phyloP scores from a whole-genome alignment of 2,113 vertebrate genomes.

The Perognathus longimembris region DNA sequence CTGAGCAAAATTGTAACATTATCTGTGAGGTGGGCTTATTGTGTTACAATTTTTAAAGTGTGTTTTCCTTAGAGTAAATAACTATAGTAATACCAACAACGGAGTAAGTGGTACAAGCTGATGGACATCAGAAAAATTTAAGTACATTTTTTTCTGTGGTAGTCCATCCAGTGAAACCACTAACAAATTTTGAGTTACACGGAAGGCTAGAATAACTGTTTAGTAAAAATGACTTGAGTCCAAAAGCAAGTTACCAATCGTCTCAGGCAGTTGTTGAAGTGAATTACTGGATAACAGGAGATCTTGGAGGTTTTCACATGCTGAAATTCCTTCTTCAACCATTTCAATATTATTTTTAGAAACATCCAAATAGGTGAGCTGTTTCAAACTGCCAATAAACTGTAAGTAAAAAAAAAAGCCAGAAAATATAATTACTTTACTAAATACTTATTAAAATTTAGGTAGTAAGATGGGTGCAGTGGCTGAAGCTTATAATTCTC shows the following conservation, averaged over 20 bases:
- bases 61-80: conserved; percentile 34
- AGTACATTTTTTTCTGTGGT: not conserved
- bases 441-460: conserved; percentile 57
- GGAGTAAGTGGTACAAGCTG: not conserved
- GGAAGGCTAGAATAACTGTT: conserved; percentile 11
- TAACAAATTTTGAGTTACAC: conserved; percentile 11
- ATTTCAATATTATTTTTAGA: conserved; percentile 98
- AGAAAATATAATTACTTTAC: conserved; percentile 5
- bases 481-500: no score
- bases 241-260: conserved; percentile 89
- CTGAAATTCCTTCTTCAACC: conserved; percentile 96
- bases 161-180: not conserved
- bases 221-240: not conserved
- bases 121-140: conserved; percentile 7
- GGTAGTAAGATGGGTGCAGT: not conserved
- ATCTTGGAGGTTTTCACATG: conserved; percentile 96
- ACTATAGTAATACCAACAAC: not conserved
- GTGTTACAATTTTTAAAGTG: conserved; percentile 25
- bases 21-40: no score
- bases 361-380: conserved; percentile 96
- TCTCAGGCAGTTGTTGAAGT: conserved; percentile 95
- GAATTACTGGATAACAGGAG: conserved; percentile 96
- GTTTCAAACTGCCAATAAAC: conserved; percentile 96
- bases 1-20: no score
- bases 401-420: conserved; percentile 77